Evolutionary conservation across 2,113 vertebrate species (phyloP), one percentile per base, ranked within the genome.

Genomic region (Saccopteryx leptura): DNA sequence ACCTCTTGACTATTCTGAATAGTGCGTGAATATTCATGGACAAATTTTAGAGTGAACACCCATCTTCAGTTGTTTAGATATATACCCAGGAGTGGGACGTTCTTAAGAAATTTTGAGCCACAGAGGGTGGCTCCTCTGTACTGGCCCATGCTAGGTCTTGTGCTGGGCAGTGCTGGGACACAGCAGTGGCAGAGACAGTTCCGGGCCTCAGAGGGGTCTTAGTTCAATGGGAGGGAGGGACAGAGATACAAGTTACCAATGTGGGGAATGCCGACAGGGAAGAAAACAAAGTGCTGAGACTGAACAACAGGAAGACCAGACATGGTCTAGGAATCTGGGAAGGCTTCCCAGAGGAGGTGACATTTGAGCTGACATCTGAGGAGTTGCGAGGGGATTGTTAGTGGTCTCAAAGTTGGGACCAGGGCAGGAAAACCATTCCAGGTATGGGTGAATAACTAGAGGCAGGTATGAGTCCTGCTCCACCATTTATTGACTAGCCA

Each of bases 271-370:
- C 81, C 7, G 50, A 75, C 60, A 66, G 17, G 21, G 33, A 80
- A 82, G 58, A 50, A 60, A 23, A 58, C 23, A 7, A 17, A 81
- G 17, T 7, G 17, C 68, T 50, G 52, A 81, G 21, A 74, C 10
- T 18, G 31, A 68, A 68, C 58, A 52, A 50, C 8, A 65, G 50
- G 69, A 90, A 69, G 72, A 33, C 50, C 28, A 39, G 68, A 68
- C 12, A 12, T 9, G 12, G 61, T 31, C 75, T 11, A n/a, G 65
- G 11, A 46, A 65, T 69, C 74, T 86, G 66, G 81, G 81, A 86
- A 74, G 76, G 90, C 68, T 52, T 82, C 68, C 66, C 23, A 31
- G 83, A 69, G 60, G 76, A 69, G 39, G 76, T 69, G 71, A 24
- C 26, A 60, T 68, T 61, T 88, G 26, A 81, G 18, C 28, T 58